A percentile compares a stretch with the other conserved stretches of the same genome.
These are phyloP conservation scores for Trichogramma evanescens DNA, from an alignment of 2,888 invertebrate species.

Conservation along the genomic window DNA sequence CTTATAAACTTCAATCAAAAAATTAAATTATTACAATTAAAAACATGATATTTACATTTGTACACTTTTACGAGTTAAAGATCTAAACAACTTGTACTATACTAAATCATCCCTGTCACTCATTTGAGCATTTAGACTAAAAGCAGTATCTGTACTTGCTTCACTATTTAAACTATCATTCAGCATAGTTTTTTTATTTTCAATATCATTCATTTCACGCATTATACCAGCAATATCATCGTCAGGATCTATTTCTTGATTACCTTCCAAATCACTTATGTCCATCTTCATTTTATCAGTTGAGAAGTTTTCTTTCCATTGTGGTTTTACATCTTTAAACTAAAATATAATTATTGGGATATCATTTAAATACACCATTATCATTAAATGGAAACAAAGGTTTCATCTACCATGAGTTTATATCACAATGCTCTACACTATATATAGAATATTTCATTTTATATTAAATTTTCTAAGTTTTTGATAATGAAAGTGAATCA, in stretches of 20 bases:
- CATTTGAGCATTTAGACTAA: constrained; percentile 42
- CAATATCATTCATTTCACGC: constrained; percentile 44
- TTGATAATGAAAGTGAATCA: too few species aligned
- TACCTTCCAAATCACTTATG: constrained; percentile 34
- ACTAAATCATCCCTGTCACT: constrained; percentile 41
- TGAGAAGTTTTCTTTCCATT: constrained; percentile 16
- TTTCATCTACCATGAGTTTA: neutral
- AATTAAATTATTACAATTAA: too few species aligned
- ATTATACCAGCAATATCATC: constrained; percentile 45
- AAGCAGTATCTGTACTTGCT: constrained; percentile 45
- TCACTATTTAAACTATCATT: constrained; percentile 44
- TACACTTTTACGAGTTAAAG: too few species aligned
- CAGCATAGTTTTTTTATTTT: constrained; percentile 34
- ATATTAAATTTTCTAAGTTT: too few species aligned
- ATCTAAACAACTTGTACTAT: constrained; percentile 5
- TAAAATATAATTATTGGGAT: constrained; percentile 20
- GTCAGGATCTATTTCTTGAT: constrained; percentile 43
- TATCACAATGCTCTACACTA: neutral
- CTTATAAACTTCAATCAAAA: too few species aligned
- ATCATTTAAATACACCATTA: neutral
- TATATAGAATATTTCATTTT: neutral
- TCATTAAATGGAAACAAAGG: neutral
- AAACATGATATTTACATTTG: too few species aligned
- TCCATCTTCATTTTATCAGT: constrained; percentile 23
- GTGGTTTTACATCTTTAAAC: constrained; percentile 35